phyloP scores from a whole-genome alignment of 2,113 vertebrate species.

The Protobothrops flavoviridis region DNA sequence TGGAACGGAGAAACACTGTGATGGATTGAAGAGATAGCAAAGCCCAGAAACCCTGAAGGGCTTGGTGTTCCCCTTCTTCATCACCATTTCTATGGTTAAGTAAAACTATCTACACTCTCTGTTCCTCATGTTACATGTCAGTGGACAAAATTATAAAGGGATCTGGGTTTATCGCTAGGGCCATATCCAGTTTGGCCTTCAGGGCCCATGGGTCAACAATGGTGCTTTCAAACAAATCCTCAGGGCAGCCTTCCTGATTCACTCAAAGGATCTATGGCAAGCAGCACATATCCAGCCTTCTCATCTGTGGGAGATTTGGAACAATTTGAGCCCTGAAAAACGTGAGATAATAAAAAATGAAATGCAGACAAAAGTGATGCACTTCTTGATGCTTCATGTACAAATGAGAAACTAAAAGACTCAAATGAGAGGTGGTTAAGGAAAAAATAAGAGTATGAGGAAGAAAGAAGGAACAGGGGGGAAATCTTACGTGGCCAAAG shows the following conservation, averaged over 20 bases:
- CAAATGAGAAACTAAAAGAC: neutral
- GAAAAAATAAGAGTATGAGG: neutral
- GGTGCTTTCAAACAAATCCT: neutral
- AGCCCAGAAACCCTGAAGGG: neutral
- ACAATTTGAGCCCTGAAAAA: neutral
- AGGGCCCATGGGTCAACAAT: neutral
- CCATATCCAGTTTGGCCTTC: neutral
- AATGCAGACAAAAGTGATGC: neutral
- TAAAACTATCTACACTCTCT: neutral
- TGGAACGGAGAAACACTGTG: neutral
- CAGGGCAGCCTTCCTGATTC: neutral
- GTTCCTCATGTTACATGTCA: neutral
- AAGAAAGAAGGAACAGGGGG: neutral
- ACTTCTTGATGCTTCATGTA: neutral
- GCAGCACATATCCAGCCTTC: neutral
- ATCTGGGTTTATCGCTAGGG: neutral
- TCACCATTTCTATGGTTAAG: neutral
- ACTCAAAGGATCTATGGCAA: neutral
- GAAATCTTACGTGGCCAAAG: neutral
- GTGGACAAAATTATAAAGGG: neutral
- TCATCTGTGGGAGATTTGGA: neutral
- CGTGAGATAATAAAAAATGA: neutral
- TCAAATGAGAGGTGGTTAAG: neutral
- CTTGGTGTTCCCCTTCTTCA: neutral
- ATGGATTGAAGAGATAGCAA: neutral